Evolutionary conservation across 2,113 vertebrate species (phyloP).

Genomic region (Mobula hypostoma): DNA sequence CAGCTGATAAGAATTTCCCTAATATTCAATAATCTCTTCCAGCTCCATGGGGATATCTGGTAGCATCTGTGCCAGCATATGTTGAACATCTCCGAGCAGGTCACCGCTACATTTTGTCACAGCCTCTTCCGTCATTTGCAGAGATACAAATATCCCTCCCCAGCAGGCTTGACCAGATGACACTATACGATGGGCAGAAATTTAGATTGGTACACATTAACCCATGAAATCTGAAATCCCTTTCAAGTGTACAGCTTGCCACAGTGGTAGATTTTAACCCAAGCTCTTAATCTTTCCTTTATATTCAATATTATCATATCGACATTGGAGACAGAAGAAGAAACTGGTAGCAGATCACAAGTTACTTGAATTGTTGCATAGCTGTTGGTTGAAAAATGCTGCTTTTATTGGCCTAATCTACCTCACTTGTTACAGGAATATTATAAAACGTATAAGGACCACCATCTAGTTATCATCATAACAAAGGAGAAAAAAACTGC

Average conservation of each 20-base stretch:
- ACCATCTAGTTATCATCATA: neutral
- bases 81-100: slow-evolving; percentile 58
- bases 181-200: slow-evolving; percentile 49
- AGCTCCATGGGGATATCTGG: slow-evolving; percentile 48
- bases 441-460: neutral
- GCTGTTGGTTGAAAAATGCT: neutral
- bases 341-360: neutral
- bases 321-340: neutral
- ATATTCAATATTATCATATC: neutral
- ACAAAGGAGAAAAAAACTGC: too few species aligned
- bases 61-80: slow-evolving; percentile 65
- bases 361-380: neutral
- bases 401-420: neutral
- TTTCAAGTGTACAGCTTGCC: neutral
- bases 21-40: slow-evolving; percentile 68
- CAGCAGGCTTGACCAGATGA: slow-evolving; percentile 47
- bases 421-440: neutral
- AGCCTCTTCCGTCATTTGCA: slow-evolving; percentile 50
- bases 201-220: slow-evolving; percentile 52
- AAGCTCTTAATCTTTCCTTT: neutral
- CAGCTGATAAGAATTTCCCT: slow-evolving; percentile 57
- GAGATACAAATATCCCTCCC: slow-evolving; percentile 47
- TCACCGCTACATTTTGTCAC: slow-evolving; percentile 57
- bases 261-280: neutral
- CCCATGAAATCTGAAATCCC: slow-evolving; percentile 34